Evolutionary conservation across 30 jellyfish, hydroid and myxozoan genomes (phyloP).

Genomic region (Morbakka virulenta): DNA sequence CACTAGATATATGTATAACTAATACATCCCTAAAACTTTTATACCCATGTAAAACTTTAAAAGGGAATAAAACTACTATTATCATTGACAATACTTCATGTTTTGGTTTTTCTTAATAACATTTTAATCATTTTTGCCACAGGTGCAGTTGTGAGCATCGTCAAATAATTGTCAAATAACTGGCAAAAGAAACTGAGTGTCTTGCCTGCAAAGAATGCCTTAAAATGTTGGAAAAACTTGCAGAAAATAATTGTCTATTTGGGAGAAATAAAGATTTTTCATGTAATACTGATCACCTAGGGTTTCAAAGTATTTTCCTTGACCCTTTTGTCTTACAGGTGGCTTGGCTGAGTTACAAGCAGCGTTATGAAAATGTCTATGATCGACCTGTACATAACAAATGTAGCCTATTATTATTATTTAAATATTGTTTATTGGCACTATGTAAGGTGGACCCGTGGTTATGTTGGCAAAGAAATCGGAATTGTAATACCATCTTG

Average conservation of each 20-base stretch:
- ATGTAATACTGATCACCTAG: slow-evolving; percentile 32
- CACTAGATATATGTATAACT: too few species aligned
- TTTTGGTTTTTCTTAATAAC: too few species aligned
- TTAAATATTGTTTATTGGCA: too few species aligned
- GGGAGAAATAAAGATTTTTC: slow-evolving; percentile 23
- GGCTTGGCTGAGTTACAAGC: slow-evolving; percentile 35
- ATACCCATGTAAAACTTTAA: too few species aligned
- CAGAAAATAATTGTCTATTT: slow-evolving; percentile 10
- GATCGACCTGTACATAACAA: slow-evolving; percentile 29
- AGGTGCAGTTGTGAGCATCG: slow-evolving; percentile 40
- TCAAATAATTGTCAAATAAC: slow-evolving; percentile 9
- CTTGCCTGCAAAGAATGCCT: slow-evolving; percentile 32
- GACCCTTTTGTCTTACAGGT: slow-evolving; percentile 24
- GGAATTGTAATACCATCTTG: slow-evolving; percentile 20
- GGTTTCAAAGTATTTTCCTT: slow-evolving; percentile 22
- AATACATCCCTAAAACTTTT: too few species aligned
- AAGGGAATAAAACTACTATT: too few species aligned
- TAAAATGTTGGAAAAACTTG: slow-evolving; percentile 8
- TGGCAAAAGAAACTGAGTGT: too few species aligned
- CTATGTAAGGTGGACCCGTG: slow-evolving; percentile 29
- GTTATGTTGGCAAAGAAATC: slow-evolving; percentile 19
- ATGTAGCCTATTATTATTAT: too few species aligned
- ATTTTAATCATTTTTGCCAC: too few species aligned
- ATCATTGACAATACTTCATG: too few species aligned
- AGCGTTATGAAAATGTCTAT: slow-evolving; percentile 13